Conservation (phyloP, 2,888 invertebrate species). For the Cephus spinipes region DNA sequence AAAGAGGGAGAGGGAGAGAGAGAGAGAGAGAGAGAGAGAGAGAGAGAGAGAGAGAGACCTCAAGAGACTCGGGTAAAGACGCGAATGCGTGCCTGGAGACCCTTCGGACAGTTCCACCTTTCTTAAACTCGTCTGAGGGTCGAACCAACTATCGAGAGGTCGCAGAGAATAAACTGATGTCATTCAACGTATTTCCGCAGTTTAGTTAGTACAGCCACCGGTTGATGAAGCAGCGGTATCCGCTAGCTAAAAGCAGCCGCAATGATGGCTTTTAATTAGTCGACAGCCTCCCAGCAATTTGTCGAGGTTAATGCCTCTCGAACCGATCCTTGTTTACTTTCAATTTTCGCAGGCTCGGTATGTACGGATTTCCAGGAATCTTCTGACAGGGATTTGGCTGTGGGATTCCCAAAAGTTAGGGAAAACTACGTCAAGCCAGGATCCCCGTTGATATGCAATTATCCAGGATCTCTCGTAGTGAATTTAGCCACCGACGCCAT, state of each 20-base stretch:
- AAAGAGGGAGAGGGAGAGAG: slow-evolving; percentile 32
- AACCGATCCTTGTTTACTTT: neutral
- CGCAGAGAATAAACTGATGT: neutral
- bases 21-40: slow-evolving; percentile 21
- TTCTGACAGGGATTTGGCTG: neutral
- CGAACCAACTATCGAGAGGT: neutral
- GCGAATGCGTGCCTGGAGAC: neutral
- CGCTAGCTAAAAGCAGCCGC: neutral
- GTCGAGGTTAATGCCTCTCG: neutral
- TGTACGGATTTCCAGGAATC: neutral
- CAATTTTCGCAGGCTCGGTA: neutral
- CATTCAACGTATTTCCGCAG: neutral
- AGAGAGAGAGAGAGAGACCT: slow-evolving; percentile 5
- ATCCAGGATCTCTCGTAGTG: neutral
- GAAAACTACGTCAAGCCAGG: neutral
- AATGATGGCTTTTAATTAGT: neutral
- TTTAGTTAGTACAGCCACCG: neutral
- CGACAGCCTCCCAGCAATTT: neutral
- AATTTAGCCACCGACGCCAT: neutral
- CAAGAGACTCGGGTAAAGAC: neutral
- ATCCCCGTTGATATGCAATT: neutral
- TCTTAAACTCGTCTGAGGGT: neutral
- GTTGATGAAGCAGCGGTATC: neutral
- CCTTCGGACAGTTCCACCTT: neutral
- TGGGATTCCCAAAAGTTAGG: neutral